A percentile compares a stretch with the other conserved stretches of the same genome.
Evolutionary conservation across 2,113 vertebrate species (phyloP).

Genomic region (Prionailurus bengalensis): DNA sequence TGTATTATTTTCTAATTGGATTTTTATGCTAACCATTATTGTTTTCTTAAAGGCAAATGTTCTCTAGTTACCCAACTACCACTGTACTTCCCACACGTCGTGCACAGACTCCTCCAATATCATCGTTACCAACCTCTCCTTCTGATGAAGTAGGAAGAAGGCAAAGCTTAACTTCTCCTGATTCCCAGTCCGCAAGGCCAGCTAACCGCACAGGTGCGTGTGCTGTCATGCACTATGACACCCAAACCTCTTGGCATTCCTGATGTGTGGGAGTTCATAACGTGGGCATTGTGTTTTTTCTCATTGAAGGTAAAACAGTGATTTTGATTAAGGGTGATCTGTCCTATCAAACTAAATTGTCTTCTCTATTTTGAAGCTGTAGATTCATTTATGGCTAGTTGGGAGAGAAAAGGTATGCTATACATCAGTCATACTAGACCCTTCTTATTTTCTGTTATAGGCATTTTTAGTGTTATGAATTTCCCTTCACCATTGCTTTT

Average conservation of each 20-base stretch:
- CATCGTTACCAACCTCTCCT: constrained; percentile 97
- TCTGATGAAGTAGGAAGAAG: constrained; percentile 96
- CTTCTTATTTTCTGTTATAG: background rate
- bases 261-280: background rate
- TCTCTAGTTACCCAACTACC: constrained; percentile 98
- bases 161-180: constrained; percentile 97
- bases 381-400: constrained; percentile 16
- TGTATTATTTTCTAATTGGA: constrained; percentile 34
- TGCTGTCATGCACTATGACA: background rate
- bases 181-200: constrained; percentile 93
- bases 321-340: constrained; percentile 18
- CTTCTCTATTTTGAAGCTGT: constrained; percentile 47
- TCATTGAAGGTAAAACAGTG: background rate
- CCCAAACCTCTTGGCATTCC: background rate
- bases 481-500: background rate
- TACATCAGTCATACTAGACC: background rate
- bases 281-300: constrained; percentile 13
- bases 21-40: constrained; percentile 55
- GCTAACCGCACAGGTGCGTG: constrained; percentile 92
- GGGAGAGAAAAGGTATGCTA: background rate
- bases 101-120: constrained; percentile 97
- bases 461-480: constrained; percentile 22
- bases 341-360: background rate
- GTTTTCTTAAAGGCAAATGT: constrained; percentile 95
- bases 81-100: constrained; percentile 94